A percentile compares a stretch with the other conserved stretches of the same genome.
These are phyloP conservation scores for Leptopilina boulardi DNA, from an alignment of 1,140 invertebrate species.

Conservation along the genomic window DNA sequence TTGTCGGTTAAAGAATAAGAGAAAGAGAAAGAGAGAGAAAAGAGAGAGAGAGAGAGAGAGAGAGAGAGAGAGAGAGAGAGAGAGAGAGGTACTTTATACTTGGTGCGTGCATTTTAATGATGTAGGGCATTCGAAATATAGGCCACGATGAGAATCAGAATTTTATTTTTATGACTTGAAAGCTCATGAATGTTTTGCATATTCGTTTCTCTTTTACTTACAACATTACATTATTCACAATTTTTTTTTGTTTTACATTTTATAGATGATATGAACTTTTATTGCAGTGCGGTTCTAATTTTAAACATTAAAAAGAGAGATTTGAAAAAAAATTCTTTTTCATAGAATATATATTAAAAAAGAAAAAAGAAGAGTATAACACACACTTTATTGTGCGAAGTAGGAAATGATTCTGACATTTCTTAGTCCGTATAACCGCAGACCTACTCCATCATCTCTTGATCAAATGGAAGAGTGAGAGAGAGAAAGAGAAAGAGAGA, in stretches of 20 bases:
- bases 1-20: slow-evolving; percentile 15
- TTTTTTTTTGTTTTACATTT: not conserved
- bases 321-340: not conserved
- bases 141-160: slow-evolving; percentile 13
- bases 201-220: not conserved
- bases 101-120: slow-evolving; percentile 18
- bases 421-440: slow-evolving; percentile 9
- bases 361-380: no score
- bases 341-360: no score
- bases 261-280: not conserved
- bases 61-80: not conserved
- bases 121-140: not conserved
- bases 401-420: slow-evolving; percentile 8
- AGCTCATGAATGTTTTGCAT: slow-evolving; percentile 4
- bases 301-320: not conserved
- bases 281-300: not conserved
- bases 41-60: not conserved
- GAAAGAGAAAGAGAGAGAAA: no score
- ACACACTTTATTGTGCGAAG: slow-evolving; percentile 1
- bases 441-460: slow-evolving; percentile 22
- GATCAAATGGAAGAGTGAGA: not conserved
- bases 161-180: slow-evolving; percentile 21
- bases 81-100: not conserved
- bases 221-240: not conserved
- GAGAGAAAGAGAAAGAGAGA: no score